These are phyloP conservation scores for Drosophila hawaiiensis DNA, from an alignment of 2,888 invertebrate genomes.

Conservation along the genomic window DNA sequence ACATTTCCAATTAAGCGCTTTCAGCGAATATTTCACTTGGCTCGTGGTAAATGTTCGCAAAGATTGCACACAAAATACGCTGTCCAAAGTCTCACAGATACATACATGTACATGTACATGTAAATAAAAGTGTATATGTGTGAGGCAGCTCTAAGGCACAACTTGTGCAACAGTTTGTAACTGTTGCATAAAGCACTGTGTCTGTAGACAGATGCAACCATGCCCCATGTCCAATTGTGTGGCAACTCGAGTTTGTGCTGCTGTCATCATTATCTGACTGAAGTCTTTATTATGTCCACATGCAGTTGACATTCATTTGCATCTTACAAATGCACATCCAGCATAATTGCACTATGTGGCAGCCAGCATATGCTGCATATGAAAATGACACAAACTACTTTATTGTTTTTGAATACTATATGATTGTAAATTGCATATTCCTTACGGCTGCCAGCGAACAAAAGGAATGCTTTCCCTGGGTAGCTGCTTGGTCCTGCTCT, in stretches of 20 bases:
- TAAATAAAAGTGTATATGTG: neutral
- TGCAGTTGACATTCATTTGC: constrained; percentile 65
- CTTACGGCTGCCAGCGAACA: constrained; percentile 1
- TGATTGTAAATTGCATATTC: constrained; percentile 26
- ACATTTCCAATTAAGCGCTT: constrained; percentile 62
- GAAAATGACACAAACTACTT: constrained; percentile 56
- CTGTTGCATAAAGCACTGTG: neutral
- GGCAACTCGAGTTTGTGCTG: constrained; percentile 18
- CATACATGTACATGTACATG: neutral
- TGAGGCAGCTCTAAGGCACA: constrained; percentile 6
- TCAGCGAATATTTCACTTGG: constrained; percentile 21
- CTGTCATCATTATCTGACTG: constrained; percentile 39
- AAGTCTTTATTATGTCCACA: constrained; percentile 50
- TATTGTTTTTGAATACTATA: constrained; percentile 59
- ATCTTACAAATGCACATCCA: constrained; percentile 46
- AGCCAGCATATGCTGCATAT: constrained; percentile 19
- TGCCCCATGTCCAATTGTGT: constrained; percentile 20
- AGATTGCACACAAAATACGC: constrained; percentile 7
- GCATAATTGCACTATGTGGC: constrained; percentile 57
- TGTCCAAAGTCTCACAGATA: constrained; percentile 8
- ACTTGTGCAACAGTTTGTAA: neutral
- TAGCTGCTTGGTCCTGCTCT: neutral
- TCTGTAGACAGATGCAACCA: neutral
- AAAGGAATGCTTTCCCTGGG: neutral
- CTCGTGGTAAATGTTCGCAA: constrained; percentile 6